phyloP scores from a whole-genome alignment of 2,888 invertebrate species.

The Cephus pygmeus region DNA sequence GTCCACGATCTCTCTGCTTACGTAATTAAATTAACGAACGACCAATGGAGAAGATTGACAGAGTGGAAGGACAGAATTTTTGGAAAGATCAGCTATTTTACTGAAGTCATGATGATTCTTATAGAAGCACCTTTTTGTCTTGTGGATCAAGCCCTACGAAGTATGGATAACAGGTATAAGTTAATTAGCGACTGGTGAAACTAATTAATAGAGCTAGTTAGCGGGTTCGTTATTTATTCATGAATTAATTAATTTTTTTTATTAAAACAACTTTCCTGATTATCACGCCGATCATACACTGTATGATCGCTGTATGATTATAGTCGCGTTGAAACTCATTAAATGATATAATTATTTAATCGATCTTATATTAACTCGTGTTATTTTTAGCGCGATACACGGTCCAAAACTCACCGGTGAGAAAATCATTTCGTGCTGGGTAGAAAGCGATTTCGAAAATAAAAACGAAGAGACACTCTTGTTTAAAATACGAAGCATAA shows the following conservation, averaged over 20 bases:
- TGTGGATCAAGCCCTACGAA: slow-evolving; percentile 47
- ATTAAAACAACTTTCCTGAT: background rate
- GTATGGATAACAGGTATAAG: slow-evolving; percentile 59
- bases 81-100: background rate
- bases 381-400: slow-evolving; percentile 62
- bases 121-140: slow-evolving; percentile 40
- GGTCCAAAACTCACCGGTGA: slow-evolving; percentile 65
- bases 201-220: background rate
- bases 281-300: background rate
- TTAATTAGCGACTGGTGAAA: background rate
- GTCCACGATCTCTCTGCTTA: background rate
- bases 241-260: background rate
- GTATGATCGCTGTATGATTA: too few relatives aligned
- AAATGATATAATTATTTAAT: background rate
- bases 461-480: slow-evolving; percentile 60
- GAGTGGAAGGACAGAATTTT: slow-evolving; percentile 6
- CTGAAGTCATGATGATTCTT: background rate
- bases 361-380: background rate
- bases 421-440: slow-evolving; percentile 56
- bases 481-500: slow-evolving; percentile 46
- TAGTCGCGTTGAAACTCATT: background rate
- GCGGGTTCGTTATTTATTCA: background rate
- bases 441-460: slow-evolving; percentile 38
- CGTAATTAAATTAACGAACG: background rate
- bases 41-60: slow-evolving; percentile 4